phyloP scores from a whole-genome alignment of 2,888 invertebrate genomes.

The Blomia tropicalis region DNA sequence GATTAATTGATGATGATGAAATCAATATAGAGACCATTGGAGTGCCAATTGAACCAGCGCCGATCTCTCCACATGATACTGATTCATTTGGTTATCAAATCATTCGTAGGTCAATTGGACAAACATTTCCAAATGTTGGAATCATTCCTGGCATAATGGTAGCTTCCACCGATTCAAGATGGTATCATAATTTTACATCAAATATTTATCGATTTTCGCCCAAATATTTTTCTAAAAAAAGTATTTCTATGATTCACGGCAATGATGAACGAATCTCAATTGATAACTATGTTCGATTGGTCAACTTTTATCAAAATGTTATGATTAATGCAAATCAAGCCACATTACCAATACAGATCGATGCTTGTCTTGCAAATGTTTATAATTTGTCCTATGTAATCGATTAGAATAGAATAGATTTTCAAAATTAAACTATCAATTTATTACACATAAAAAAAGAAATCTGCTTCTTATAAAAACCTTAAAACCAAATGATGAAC shows the following conservation, averaged over 20 bases:
- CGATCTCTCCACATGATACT: constrained; percentile 36
- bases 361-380: no score
- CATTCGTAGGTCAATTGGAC: constrained; percentile 36
- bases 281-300: constrained; percentile 37
- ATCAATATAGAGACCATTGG: constrained; percentile 24
- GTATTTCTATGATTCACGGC: constrained; percentile 38
- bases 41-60: constrained; percentile 34
- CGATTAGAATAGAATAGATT: no score
- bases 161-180: constrained; percentile 40
- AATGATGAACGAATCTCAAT: constrained; percentile 39
- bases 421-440: no score
- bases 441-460: no score
- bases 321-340: constrained; percentile 38
- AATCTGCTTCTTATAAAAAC: no score
- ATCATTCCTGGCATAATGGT: constrained; percentile 37
- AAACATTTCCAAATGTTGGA: constrained; percentile 35
- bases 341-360: no score
- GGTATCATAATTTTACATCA: constrained; percentile 37
- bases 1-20: constrained; percentile 32
- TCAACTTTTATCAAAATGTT: constrained; percentile 40
- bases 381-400: no score
- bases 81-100: constrained; percentile 37
- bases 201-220: constrained; percentile 40
- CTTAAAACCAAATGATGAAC: no score
- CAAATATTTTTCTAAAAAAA: constrained; percentile 32